Conservation (phyloP, 2,888 invertebrate species). For the Cryptus armator region DNA sequence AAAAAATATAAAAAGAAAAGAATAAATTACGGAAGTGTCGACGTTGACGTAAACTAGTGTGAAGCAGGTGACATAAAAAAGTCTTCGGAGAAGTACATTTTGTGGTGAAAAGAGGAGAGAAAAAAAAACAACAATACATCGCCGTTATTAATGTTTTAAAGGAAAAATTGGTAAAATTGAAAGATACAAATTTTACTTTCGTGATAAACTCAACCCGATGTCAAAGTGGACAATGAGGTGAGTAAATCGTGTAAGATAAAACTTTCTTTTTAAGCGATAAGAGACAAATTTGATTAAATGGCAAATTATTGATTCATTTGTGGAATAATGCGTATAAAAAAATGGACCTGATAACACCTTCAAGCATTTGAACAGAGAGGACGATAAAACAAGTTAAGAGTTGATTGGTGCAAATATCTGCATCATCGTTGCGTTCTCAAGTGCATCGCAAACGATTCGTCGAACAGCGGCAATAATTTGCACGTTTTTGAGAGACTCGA, state of each 20-base stretch:
- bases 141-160: neutral
- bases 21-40: neutral
- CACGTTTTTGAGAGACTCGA: neutral
- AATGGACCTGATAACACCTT: neutral
- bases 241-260: neutral
- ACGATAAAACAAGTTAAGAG: constrained; percentile 36
- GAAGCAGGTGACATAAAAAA: neutral
- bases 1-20: neutral
- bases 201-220: neutral
- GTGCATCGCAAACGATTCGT: constrained; percentile 57
- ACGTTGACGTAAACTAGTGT: neutral
- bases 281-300: neutral
- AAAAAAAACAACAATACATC: neutral
- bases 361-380: constrained; percentile 55
- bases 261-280: neutral
- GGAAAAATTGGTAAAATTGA: neutral
- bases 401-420: constrained; percentile 27
- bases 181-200: no score
- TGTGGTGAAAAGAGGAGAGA: neutral
- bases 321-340: neutral
- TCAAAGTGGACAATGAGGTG: neutral
- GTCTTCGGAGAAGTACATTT: neutral
- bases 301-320: neutral
- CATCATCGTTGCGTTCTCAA: constrained; percentile 50
- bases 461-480: constrained; percentile 41